Base-by-base conservation (phyloP, 1,140 invertebrate genomes). In the Myzus persicae region DNA sequence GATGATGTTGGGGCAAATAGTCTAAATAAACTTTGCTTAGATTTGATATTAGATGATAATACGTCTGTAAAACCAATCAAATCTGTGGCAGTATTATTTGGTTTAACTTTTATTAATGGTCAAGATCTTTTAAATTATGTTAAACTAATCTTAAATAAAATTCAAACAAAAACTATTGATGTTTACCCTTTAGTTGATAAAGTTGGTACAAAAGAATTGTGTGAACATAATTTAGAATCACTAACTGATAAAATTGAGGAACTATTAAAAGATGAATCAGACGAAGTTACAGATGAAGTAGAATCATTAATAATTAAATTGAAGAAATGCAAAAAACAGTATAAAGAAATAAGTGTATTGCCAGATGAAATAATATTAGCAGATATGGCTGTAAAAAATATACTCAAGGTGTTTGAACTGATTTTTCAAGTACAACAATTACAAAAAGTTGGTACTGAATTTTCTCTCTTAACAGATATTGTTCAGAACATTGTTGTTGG, bases 391-490 rank as follows among this genome's bases (percentile, higher is more conserved):
- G 22, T 44, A 22, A 82, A 84, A 54, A 84, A 85, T 26, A 4
- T 93, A 54, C 81, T 85, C 42, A 93, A 93, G 2, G 38, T 48
- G 7, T 93, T 54, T 82, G 91, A 93, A 38, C 9, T 93, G 36
- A 6, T 93, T 26, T 93, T 85, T 54, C 81, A 85, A 54, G 48
- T 93, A 42, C 91, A 93, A 54, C 91, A 93, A 40, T 85, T 85
- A 40, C n/a, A 46, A 1, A 93, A 85, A 46, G 81, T 93, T 51
- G 36, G 46, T 51, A 11, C 8, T 38, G 81, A 93, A 85, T 48
- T 84, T 40, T 93, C 91, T 2, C 31, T 93, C 85, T 51, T 93
- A 85, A 93, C 91, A 51, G 91, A 93, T 84, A 93, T 93, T 84
- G 51, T 82, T 85, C 46, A 93, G 42, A 93, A 93, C 2, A 42